phyloP scores from a whole-genome alignment of 2,113 vertebrate genomes.

The Aegypius monachus region DNA sequence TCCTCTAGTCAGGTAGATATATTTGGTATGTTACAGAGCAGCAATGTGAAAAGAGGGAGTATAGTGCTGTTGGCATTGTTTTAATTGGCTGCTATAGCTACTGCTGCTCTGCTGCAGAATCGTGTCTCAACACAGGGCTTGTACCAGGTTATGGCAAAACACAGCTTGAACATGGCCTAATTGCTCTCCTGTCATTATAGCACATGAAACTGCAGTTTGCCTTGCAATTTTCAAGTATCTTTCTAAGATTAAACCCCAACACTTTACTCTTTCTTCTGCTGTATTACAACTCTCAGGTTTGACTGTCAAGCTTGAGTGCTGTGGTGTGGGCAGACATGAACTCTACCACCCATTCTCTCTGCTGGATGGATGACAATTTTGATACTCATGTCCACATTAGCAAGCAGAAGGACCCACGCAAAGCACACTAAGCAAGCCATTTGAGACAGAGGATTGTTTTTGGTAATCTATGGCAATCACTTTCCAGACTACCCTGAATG shows the following conservation, averaged over 20 bases:
- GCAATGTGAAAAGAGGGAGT: neutral
- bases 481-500: neutral
- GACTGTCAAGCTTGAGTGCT: neutral
- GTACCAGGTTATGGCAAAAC: neutral
- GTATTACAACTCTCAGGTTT: neutral
- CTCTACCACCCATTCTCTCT: accelerated
- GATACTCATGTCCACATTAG: neutral
- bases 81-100: neutral
- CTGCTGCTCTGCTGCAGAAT: neutral
- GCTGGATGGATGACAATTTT: neutral
- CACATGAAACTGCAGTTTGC: neutral
- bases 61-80: neutral
- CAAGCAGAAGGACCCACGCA: neutral
- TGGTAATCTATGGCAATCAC: neutral
- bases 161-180: neutral
- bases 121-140: neutral
- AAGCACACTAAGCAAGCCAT: neutral
- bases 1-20: neutral
- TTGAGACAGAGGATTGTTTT: neutral
- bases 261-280: neutral
- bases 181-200: neutral
- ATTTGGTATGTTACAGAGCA: neutral
- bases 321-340: neutral
- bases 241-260: neutral
- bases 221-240: neutral